Percentiles rank a stretch among this genome's conserved stretches.
phyloP scores from a whole-genome alignment of 2,888 invertebrate species.

The Drosophila pegasa region DNA sequence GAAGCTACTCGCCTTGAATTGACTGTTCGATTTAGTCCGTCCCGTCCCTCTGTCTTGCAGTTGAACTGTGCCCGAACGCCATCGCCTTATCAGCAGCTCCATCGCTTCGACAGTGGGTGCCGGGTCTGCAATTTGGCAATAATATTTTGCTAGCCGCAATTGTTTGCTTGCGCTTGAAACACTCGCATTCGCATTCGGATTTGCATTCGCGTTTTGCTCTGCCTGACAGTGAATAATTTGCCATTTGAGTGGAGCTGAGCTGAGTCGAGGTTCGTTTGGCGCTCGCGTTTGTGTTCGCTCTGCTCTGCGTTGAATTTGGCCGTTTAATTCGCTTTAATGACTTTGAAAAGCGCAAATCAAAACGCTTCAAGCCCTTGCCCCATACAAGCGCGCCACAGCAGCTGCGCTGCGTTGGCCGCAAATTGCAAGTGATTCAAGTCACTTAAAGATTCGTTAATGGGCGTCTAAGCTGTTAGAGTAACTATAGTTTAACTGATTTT shows the following conservation, averaged over 20 bases:
- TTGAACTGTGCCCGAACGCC: constrained; percentile 21
- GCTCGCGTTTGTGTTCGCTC: constrained; percentile 41
- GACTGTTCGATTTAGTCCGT: constrained; percentile 10
- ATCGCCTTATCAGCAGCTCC: constrained; percentile 47
- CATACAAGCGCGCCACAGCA: constrained; percentile 1
- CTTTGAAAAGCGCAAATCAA: constrained; percentile 69
- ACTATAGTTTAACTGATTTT: neutral
- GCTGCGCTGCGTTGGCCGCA: constrained; percentile 24
- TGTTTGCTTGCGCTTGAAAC: constrained; percentile 42
- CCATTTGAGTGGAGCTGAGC: constrained; percentile 49
- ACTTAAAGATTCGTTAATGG: constrained; percentile 15
- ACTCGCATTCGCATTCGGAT: constrained; percentile 42
- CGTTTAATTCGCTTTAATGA: constrained; percentile 69
- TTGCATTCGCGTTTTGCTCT: constrained; percentile 51
- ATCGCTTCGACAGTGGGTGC: constrained; percentile 35
- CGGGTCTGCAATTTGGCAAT: constrained; percentile 63
- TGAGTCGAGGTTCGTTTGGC: neutral
- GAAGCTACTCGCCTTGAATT: constrained; percentile 78
- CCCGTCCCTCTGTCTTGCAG: neutral
- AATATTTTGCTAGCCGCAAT: constrained; percentile 60
- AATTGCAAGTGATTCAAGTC: constrained; percentile 26
- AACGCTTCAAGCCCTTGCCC: constrained; percentile 59
- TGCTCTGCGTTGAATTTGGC: constrained; percentile 48
- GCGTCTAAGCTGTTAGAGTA: constrained; percentile 9
- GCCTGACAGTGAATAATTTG: constrained; percentile 81